Evolutionary conservation across 2,797 vertebrate species (phyloP), one percentile per base, ranked within the genome.

Genomic region (Protonibea diacanthus): DNA sequence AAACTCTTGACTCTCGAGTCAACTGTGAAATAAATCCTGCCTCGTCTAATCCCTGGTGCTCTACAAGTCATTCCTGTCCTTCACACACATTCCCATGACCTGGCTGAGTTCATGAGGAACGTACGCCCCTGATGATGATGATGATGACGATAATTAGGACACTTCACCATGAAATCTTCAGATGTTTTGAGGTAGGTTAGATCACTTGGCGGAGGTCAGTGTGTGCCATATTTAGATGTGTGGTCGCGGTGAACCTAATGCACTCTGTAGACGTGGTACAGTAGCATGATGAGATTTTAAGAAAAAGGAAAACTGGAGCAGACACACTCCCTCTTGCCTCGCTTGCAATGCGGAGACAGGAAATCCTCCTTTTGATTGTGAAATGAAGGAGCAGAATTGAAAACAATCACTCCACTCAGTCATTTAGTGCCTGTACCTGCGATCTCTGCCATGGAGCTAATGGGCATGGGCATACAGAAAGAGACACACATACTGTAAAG

Each of bases 361-460:
- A 95, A 95, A 95, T 95, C 94, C 94, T 94, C 68, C 88, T 83
- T 95, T 95, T 94, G 90, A 95, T 90, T 92, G 78, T 85, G 86
- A 91, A 92, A 89, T 62, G 64, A 93, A 80, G 63, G 80, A 88
- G 85, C 69, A 79, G 67, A 83, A 72, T 71, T 45, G 25, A 85
- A 68, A 92, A 93, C 89, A 92, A 91, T 85, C 75, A 60, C 78
- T 68, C 47, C 48, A 68, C 77, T 64, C 71, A 1, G 29, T 48
- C 8, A 8, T 86, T 72, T 71, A 69, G 58, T 83, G 75, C 71
- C 81, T 83, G 64, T 74, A 86, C 77, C 85, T 88, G 69, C 82
- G 79, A 52, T 52, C 44, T 45, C 55, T 74, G 65, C 70, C 25
- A 51, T 21, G 47, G 45, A 81, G 44, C 65, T 74, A 59, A 2